A percentile compares a stretch with the other conserved stretches of the same genome.
Evolutionary conservation across 2,888 invertebrate species (phyloP).

Genomic region (Drosophila mayaguana): DNA sequence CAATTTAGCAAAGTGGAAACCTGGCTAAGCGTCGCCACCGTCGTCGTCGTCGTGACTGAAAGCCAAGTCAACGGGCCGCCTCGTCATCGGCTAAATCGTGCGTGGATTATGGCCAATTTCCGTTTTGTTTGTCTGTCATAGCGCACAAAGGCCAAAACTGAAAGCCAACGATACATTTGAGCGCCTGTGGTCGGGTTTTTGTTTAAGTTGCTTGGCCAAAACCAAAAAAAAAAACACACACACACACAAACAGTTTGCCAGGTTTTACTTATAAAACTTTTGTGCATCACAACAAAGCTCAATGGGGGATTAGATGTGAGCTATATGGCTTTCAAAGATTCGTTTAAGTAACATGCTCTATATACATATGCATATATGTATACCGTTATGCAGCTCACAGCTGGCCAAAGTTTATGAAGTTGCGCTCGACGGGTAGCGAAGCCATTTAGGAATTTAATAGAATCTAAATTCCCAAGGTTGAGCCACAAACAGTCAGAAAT

Average conservation of each 20-base stretch:
- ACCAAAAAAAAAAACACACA: slow-evolving; percentile 2
- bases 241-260: slow-evolving; percentile 17
- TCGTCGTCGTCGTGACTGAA: slow-evolving; percentile 31
- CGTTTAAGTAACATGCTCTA: neutral
- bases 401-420: neutral
- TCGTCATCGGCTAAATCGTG: slow-evolving; percentile 62
- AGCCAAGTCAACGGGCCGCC: slow-evolving; percentile 37
- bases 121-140: slow-evolving; percentile 47
- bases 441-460: slow-evolving; percentile 2
- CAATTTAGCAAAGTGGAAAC: slow-evolving; percentile 68
- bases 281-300: slow-evolving; percentile 14
- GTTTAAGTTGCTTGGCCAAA: slow-evolving; percentile 11
- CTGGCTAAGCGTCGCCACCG: slow-evolving; percentile 21
- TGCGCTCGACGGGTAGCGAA: neutral
- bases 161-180: slow-evolving; percentile 31
- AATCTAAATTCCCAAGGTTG: neutral
- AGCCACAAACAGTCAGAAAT: neutral
- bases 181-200: slow-evolving; percentile 1
- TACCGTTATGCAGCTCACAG: neutral
- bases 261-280: slow-evolving; percentile 16
- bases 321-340: slow-evolving; percentile 5
- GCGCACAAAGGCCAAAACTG: slow-evolving; percentile 20
- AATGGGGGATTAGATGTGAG: slow-evolving; percentile 9
- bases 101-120: slow-evolving; percentile 77
- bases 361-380: neutral